Evolutionary conservation across 1,140 invertebrate species (phyloP).

Genomic region (Argopecten irradians): DNA sequence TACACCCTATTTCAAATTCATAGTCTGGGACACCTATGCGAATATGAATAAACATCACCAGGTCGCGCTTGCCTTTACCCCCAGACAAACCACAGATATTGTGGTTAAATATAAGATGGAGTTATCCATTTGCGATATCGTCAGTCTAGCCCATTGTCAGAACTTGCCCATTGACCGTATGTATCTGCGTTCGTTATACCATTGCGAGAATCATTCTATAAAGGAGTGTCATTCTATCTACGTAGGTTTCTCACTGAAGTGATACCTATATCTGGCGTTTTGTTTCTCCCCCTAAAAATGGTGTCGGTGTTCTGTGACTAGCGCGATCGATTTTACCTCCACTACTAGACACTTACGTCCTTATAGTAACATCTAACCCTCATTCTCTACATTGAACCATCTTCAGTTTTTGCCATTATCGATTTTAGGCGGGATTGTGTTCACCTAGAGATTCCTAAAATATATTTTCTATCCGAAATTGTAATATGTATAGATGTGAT

Average conservation of each 20-base stretch:
- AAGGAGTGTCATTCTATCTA: too few relatives aligned
- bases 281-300: not conserved
- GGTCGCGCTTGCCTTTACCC: too few relatives aligned
- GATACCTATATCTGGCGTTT: not conserved
- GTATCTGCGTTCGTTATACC: too few relatives aligned
- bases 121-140: too few relatives aligned
- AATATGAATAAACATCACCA: too few relatives aligned
- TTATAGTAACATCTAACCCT: conserved; percentile 5
- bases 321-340: not conserved
- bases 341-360: not conserved
- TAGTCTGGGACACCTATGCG: too few relatives aligned
- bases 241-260: not conserved
- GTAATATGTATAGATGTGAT: not conserved
- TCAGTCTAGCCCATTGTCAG: too few relatives aligned
- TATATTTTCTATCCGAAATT: not conserved
- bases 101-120: too few relatives aligned
- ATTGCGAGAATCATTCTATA: too few relatives aligned
- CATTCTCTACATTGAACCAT: conserved; percentile 10
- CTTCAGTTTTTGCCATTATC: conserved; percentile 16
- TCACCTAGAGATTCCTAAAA: not conserved
- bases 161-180: too few relatives aligned
- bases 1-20: too few relatives aligned
- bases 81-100: too few relatives aligned
- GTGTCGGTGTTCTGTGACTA: not conserved
- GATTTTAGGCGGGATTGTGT: not conserved